phyloP scores from a whole-genome alignment of 2,113 vertebrate species.

The Petroica traversi region DNA sequence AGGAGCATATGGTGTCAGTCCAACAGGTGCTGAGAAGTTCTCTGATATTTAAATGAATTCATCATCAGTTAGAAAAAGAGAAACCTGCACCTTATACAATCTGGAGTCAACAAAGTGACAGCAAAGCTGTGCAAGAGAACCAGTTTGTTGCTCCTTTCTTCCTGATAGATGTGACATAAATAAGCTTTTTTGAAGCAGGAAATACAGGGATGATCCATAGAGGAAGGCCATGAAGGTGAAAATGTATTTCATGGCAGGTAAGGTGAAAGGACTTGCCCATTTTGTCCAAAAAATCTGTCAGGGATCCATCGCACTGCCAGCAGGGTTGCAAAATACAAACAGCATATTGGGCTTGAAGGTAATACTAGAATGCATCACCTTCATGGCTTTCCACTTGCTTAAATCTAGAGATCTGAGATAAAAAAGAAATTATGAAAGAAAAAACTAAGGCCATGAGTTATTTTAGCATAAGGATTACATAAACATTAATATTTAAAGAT shows the following conservation, averaged over 20 bases:
- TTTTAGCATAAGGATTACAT: not conserved
- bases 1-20: not conserved
- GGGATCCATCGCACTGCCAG: not conserved
- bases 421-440: not conserved
- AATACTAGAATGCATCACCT: not conserved
- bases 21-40: too few relatives aligned
- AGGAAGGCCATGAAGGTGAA: not conserved
- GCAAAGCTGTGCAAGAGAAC: too few relatives aligned
- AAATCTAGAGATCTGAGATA: not conserved
- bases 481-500: not conserved
- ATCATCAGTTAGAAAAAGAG: too few relatives aligned
- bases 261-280: not conserved
- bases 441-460: not conserved
- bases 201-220: not conserved
- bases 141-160: not conserved
- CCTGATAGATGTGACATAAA: not conserved
- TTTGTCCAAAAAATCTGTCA: not conserved
- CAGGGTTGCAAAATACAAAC: not conserved
- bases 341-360: not conserved
- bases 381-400: not conserved
- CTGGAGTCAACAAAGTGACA: too few relatives aligned
- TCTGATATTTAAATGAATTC: too few relatives aligned
- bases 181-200: not conserved
- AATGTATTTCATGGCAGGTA: not conserved
- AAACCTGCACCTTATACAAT: too few relatives aligned